phyloP scores from a whole-genome alignment of 1,140 invertebrate genomes.

The Panagrolaimus sp. region DNA sequence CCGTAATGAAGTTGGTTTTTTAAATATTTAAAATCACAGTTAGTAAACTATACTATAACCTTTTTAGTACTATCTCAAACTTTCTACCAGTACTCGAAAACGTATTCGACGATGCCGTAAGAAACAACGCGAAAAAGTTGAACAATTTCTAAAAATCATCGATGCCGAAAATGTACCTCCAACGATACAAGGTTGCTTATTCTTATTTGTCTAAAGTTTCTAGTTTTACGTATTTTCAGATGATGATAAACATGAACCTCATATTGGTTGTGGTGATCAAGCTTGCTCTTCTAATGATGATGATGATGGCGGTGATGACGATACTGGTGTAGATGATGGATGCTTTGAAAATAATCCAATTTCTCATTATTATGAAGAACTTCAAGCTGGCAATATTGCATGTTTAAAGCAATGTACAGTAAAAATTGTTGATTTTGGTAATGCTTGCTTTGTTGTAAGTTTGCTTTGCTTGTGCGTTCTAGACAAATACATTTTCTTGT shows the following conservation, averaged over 20 bases:
- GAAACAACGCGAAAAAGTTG: slow-evolving; percentile 1
- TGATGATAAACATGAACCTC: neutral
- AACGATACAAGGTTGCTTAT: neutral
- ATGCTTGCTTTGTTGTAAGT: slow-evolving; percentile 96
- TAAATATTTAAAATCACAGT: too few relatives aligned
- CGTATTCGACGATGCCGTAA: neutral
- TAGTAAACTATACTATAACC: slow-evolving; percentile 6
- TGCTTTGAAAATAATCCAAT: slow-evolving; percentile 17
- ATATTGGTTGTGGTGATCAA: too few relatives aligned
- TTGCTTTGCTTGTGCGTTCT: slow-evolving; percentile 5
- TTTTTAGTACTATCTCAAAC: neutral
- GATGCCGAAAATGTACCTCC: too few relatives aligned
- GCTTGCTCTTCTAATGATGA: neutral
- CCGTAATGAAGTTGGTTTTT: neutral
- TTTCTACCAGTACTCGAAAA: too few relatives aligned
- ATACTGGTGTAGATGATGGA: neutral
- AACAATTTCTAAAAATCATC: too few relatives aligned
- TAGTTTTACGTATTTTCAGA: neutral
- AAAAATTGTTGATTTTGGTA: slow-evolving; percentile 84
- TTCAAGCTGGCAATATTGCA: too few relatives aligned
- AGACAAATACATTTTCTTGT: neutral
- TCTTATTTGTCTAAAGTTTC: neutral
- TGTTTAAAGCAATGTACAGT: slow-evolving; percentile 30
- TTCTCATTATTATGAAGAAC: too few relatives aligned
- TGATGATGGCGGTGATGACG: neutral